These are phyloP conservation scores for Channa argus DNA, from an alignment of 2,113 vertebrate species.

Conservation along the genomic window DNA sequence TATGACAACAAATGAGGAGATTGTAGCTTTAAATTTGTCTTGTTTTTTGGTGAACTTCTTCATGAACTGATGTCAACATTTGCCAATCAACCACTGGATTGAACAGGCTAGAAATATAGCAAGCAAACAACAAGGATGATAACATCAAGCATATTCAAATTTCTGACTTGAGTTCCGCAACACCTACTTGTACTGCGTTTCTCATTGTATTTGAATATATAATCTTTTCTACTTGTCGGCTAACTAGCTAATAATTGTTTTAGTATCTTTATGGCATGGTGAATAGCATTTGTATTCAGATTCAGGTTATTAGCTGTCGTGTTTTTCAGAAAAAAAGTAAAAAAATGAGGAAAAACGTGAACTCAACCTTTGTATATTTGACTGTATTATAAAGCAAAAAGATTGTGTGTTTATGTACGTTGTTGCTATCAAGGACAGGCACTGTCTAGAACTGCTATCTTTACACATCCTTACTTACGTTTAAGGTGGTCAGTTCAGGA, in stretches of 20 bases:
- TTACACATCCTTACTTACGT: slow-evolving; percentile 86
- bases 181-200: slow-evolving; percentile 96
- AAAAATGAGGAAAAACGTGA: slow-evolving; percentile 88
- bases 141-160: slow-evolving; percentile 88
- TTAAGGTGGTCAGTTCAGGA: slow-evolving; percentile 95
- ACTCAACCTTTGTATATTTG: slow-evolving; percentile 99
- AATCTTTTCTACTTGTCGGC: slow-evolving; percentile 99
- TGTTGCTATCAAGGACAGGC: slow-evolving; percentile 97
- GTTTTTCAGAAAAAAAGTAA: slow-evolving; percentile 89
- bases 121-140: slow-evolving; percentile 73
- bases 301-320: slow-evolving; percentile 99
- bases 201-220: slow-evolving; percentile 99
- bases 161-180: slow-evolving; percentile 99
- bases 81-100: slow-evolving; percentile 96
- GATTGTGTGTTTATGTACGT: slow-evolving; percentile 99
- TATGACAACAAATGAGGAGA: slow-evolving; percentile 89
- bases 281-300: slow-evolving; percentile 99
- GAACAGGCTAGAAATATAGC: slow-evolving; percentile 77
- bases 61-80: slow-evolving; percentile 88
- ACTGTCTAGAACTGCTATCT: slow-evolving; percentile 94
- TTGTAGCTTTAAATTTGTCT: slow-evolving; percentile 98
- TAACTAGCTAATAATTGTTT: slow-evolving; percentile 99
- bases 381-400: slow-evolving; percentile 99
- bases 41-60: slow-evolving; percentile 91
- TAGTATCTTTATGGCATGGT: slow-evolving; percentile 99